These are phyloP conservation scores for Sebastes fasciatus DNA, from an alignment of 2,113 vertebrate species.

Conservation along the genomic window DNA sequence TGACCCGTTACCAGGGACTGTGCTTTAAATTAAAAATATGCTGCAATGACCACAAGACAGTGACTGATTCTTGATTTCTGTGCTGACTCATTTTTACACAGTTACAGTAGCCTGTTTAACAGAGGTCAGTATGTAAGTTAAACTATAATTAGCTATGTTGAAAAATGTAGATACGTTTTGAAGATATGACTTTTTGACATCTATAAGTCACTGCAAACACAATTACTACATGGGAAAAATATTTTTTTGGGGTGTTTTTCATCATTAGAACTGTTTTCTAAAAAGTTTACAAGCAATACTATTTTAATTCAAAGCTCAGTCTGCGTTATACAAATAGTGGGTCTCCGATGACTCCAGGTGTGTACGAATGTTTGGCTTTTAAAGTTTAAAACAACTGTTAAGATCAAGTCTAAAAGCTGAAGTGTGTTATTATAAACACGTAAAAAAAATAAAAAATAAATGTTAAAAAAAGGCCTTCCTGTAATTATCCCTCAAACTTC, in stretches of 20 bases:
- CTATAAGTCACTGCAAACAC: not conserved
- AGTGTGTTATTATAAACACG: conserved; percentile 7
- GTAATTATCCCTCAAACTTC: conserved; percentile 33
- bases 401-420: not conserved
- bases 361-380: not conserved
- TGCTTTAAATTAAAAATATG: not conserved
- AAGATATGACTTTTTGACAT: not conserved
- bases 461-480: conserved; percentile 8
- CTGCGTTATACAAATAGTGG: not conserved
- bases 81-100: not conserved
- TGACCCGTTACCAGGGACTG: not conserved
- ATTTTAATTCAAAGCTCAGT: not conserved
- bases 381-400: not conserved
- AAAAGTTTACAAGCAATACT: not conserved
- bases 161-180: not conserved
- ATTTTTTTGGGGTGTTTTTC: too few species aligned
- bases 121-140: not conserved
- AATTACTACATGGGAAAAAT: not conserved
- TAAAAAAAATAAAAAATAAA: not conserved
- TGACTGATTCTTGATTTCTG: not conserved
- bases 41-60: not conserved
- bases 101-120: not conserved
- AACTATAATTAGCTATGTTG: not conserved
- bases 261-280: not conserved
- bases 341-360: not conserved